Base-by-base conservation (phyloP, 2,888 invertebrate species). In the Aproaerema taeniolella region DNA sequence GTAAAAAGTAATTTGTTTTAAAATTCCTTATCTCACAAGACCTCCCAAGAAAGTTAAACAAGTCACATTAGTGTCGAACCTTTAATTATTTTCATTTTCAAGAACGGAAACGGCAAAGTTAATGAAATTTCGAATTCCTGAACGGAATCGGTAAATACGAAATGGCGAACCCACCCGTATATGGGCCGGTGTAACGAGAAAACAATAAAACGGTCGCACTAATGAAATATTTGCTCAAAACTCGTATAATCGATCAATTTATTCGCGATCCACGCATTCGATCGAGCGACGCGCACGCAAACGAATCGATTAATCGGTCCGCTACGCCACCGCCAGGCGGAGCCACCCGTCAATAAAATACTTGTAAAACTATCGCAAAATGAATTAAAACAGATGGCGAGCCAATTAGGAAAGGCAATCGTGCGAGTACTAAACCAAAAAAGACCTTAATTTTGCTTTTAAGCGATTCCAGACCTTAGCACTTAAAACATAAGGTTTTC, bases 361-460 rank as follows among this genome's bases (percentile, higher is more conserved):
- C 85, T 80, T 85, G 85, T 85, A 82, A 82, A 86, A 83, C 85
- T 85, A 85, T 85, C 80, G 83, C 82, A 65, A 81, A 83, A 80
- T 85, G 85, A 86, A 86, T 86, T 83, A 79, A 83, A 83, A 80
- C 85, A 82, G 77, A 85, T 82, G 82, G 75, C 65, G 74, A 81
- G 75, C 83, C 86, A 86, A 86, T 86, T 86, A 86, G 86, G 82
- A 74, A 64, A 76, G 73, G 74, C 85, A 86, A 82, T 82, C 80
- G 86, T 77, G 82, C 85, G 85, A 76, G 75, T 79, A 78, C 74
- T 55, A 67, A 59, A 61, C 68, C 73, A 78, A 82, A 83, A 83
- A 82, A 77, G 71, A 72, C 69, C 62, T 67, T 58, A 67, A 57
- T 54, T 52, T 46, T 39, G 11, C 39, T 29, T 41, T 49, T 58